Evolutionary conservation across 2,888 invertebrate genomes (phyloP).

Genomic region (Philhelius pedissequus): DNA sequence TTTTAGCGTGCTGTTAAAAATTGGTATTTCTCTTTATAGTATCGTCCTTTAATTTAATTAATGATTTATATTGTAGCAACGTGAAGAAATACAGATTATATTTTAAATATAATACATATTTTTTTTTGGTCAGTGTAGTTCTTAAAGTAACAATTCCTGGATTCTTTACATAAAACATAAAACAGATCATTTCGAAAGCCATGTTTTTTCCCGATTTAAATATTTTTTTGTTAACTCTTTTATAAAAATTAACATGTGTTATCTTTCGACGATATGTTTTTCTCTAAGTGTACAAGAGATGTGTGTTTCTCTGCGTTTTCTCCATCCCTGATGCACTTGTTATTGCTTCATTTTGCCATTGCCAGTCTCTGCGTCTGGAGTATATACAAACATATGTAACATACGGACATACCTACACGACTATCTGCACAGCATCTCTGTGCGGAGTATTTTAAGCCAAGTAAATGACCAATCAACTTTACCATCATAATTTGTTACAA

Average conservation of each 20-base stretch:
- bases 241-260: neutral
- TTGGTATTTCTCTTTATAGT: too few relatives aligned
- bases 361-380: constrained; percentile 5
- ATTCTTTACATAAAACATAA: neutral
- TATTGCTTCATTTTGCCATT: constrained; percentile 65
- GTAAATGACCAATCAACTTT: constrained; percentile 65
- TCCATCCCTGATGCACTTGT: constrained; percentile 50
- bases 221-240: neutral
- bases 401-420: neutral
- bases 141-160: too few relatives aligned
- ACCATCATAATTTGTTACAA: constrained; percentile 67
- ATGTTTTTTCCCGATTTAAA: neutral
- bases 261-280: neutral
- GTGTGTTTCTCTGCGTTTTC: constrained; percentile 4
- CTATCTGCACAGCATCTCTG: neutral
- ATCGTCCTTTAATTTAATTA: too few relatives aligned
- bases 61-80: too few relatives aligned
- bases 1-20: too few relatives aligned
- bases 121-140: too few relatives aligned
- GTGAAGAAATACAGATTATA: too few relatives aligned
- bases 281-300: neutral
- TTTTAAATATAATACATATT: too few relatives aligned
- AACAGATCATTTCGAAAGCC: neutral
- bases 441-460: constrained; percentile 50
- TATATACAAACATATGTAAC: too few relatives aligned